phyloP scores from a whole-genome alignment of 2,888 invertebrate genomes.

The Lasius platythorax region DNA sequence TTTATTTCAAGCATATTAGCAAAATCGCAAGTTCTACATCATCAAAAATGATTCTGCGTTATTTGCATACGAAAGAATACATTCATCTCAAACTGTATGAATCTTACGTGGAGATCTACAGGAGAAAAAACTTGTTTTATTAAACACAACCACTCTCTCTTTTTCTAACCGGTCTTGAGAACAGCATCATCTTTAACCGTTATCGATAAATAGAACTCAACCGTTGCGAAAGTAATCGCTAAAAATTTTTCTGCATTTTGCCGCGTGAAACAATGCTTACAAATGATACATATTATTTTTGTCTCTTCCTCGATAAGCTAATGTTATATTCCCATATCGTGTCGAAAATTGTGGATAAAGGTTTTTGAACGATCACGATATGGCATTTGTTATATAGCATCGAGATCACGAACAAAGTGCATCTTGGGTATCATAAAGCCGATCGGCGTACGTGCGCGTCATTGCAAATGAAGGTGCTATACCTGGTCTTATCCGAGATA shows the following conservation, averaged over 20 bases:
- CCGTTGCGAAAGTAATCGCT: constrained; percentile 10
- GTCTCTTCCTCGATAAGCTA: constrained; percentile 14
- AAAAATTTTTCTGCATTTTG: not conserved
- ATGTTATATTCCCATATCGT: constrained; percentile 2
- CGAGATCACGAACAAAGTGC: constrained; percentile 50
- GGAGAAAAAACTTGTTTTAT: constrained; percentile 64
- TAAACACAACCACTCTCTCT: constrained; percentile 49
- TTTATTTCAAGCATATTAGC: not conserved
- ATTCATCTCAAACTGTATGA: constrained; percentile 17
- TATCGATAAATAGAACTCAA: constrained; percentile 30
- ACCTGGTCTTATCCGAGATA: constrained; percentile 71
- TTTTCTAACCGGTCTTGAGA: constrained; percentile 46
- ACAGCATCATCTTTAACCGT: constrained; percentile 54
- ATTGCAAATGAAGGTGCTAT: constrained; percentile 70
- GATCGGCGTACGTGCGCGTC: constrained; percentile 68
- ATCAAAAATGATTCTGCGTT: not conserved
- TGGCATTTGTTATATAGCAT: constrained; percentile 11
- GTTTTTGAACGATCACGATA: not conserved
- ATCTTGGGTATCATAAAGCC: constrained; percentile 63
- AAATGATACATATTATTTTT: not conserved
- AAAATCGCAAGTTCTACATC: not conserved
- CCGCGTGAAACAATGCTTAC: not conserved
- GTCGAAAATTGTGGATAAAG: constrained; percentile 27
- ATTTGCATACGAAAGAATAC: constrained; percentile 17
- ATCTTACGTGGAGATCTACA: constrained; percentile 63